Evolutionary conservation across 2,113 vertebrate genomes (phyloP).

Genomic region (Turnix velox): DNA sequence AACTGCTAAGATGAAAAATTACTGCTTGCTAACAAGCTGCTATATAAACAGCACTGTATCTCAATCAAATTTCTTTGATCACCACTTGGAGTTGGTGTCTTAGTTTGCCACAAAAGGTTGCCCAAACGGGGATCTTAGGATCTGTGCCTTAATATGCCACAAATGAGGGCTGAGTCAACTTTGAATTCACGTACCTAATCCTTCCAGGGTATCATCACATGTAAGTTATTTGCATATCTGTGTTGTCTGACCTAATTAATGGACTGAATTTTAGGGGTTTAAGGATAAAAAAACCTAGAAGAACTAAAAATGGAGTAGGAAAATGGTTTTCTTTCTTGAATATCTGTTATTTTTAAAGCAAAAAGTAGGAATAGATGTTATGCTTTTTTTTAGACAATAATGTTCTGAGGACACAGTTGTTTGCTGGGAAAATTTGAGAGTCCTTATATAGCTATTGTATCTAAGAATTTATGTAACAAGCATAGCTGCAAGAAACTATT

Average conservation of each 20-base stretch:
- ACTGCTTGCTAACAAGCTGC: too few relatives aligned
- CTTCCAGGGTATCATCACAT: neutral
- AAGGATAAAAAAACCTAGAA: neutral
- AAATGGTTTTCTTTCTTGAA: neutral
- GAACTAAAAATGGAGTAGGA: neutral
- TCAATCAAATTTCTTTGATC: too few relatives aligned
- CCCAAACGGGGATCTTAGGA: too few relatives aligned
- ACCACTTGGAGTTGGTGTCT: too few relatives aligned
- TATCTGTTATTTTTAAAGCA: neutral
- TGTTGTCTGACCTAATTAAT: neutral
- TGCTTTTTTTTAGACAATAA: neutral
- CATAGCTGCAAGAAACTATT: neutral
- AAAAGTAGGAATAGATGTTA: neutral
- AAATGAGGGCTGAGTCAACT: neutral
- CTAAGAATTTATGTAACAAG: neutral
- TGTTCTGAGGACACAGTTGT: neutral
- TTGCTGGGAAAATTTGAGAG: neutral
- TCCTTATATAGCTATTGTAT: neutral
- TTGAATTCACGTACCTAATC: neutral
- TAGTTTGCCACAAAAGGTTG: too few relatives aligned
- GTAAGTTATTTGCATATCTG: neutral
- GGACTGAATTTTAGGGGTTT: neutral
- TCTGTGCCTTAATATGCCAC: too few relatives aligned
- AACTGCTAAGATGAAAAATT: too few relatives aligned
- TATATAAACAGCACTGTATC: too few relatives aligned